Evolutionary conservation across 2,113 vertebrate species (phyloP).

Genomic region (Scomber colias): DNA sequence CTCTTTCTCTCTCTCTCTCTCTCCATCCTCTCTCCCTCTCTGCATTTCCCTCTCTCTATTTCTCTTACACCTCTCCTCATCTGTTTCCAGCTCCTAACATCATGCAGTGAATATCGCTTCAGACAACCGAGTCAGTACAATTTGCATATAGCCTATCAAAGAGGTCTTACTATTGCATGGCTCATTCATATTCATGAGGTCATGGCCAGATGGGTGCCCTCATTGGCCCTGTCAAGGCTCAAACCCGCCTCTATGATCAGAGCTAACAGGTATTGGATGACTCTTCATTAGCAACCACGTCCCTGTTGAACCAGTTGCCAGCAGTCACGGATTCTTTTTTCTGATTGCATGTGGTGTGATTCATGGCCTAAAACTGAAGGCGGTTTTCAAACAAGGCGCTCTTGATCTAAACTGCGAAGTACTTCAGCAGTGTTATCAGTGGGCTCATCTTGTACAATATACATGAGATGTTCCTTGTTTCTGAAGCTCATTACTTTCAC

Average conservation of each 20-base stretch:
- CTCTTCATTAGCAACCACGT: conserved; percentile 55
- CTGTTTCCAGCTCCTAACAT: conserved; percentile 49
- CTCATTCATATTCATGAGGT: conserved; percentile 77
- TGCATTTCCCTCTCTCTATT: not conserved
- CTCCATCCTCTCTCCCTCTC: not conserved
- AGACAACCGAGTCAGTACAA: conserved; percentile 72
- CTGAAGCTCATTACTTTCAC: conserved; percentile 15
- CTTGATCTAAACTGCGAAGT: conserved; percentile 29
- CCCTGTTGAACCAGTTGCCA: conserved; percentile 41
- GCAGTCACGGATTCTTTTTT: conserved; percentile 23
- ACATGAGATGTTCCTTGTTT: conserved; percentile 26
- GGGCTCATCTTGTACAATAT: conserved; percentile 21
- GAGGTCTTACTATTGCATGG: conserved; percentile 40
- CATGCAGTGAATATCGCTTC: conserved; percentile 67
- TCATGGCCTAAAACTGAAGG: conserved; percentile 19
- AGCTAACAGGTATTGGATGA: conserved; percentile 58
- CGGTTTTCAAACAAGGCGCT: conserved; percentile 25
- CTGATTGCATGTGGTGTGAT: conserved; percentile 15
- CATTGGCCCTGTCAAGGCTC: conserved; percentile 63
- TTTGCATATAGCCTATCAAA: conserved; percentile 75
- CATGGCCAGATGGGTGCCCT: conserved; percentile 48
- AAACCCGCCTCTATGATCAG: conserved; percentile 66
- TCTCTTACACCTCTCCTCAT: conserved; percentile 39
- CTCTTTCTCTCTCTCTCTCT: not conserved
- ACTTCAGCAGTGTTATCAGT: conserved; percentile 29